Evolutionary conservation across 2,797 vertebrate genomes (phyloP), one percentile per base, ranked within the genome.

Genomic region (Mus caroli): DNA sequence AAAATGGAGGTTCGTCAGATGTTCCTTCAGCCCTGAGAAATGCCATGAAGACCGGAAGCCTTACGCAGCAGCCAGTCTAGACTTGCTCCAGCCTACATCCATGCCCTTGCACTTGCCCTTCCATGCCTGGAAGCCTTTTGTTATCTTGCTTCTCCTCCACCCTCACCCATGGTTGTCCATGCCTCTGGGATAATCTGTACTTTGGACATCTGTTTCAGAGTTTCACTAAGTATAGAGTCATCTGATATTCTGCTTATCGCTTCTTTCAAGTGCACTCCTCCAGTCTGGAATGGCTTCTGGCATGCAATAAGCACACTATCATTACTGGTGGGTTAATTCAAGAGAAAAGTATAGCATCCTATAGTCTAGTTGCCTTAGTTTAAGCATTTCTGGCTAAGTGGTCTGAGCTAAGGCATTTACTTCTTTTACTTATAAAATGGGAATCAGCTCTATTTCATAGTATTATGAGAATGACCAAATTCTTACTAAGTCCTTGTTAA

Each of bases 171-270:
- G 11, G 19, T 0, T n/a, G 24, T 50, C 62, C 76, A 64, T 0
- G 2, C 9, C 62, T 84, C 90, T 40, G 50, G 46, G 62, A 60
- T 52, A 40, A 58, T 84, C 73, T 90, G n/a, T 76, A 8, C 92
- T 88, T 96, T 69, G 52, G 28, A 78, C 62, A 80, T 86, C 56
- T 50, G n/a, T 88, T 95, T 92, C 52, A 91, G 22, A 31, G 76
- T 96, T 78, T 92, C 56, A 69, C 54, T 73, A 46, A 83, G 37
- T 20, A 31, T 10, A 24, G 24, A 60, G 15, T 92, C 46, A 86
- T 75, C 64, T 58, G 58, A 94, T 85, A 91, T n/a, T 52, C 46
- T 90, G n/a, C 17, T 78, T 94, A 54, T 84, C 43, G 37, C 73
- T 85, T 96, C 50, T 78, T 80, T 40, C 73, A 86, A 46, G 84